Conservation (phyloP, 2,797 vertebrate genomes). For the Delichon dasypus region DNA sequence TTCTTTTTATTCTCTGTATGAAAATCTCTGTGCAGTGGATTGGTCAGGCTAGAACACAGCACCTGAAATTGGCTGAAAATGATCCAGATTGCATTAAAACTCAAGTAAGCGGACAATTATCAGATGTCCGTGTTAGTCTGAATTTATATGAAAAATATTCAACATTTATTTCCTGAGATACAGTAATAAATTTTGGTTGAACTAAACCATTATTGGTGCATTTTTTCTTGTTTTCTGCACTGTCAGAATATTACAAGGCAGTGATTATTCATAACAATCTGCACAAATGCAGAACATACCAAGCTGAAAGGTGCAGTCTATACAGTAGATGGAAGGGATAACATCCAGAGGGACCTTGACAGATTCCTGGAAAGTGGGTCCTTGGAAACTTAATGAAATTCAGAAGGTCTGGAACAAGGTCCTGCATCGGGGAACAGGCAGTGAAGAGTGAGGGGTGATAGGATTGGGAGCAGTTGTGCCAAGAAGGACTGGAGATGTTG, state of each 20-base stretch:
- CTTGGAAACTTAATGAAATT: background rate
- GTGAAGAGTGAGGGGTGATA: background rate
- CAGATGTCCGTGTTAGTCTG: background rate
- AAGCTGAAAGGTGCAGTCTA: background rate
- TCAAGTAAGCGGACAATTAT: background rate
- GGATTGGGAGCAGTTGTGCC: background rate
- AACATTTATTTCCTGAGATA: background rate
- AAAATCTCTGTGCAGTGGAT: background rate
- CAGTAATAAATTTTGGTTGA: background rate
- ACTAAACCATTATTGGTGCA: fast-evolving
- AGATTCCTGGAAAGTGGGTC: background rate
- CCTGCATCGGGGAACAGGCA: background rate
- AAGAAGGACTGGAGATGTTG: background rate
- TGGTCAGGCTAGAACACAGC: background rate
- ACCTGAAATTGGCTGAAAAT: background rate
- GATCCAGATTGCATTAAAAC: background rate
- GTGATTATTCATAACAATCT: background rate
- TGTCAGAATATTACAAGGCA: background rate
- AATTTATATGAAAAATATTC: background rate
- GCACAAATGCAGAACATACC: background rate
- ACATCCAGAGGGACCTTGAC: background rate
- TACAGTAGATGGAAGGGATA: background rate
- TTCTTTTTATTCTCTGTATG: background rate
- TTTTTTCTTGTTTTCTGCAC: background rate
- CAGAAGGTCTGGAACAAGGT: background rate